Conservation (phyloP, 2,113 vertebrate genomes). For the Elanus axillaris region DNA sequence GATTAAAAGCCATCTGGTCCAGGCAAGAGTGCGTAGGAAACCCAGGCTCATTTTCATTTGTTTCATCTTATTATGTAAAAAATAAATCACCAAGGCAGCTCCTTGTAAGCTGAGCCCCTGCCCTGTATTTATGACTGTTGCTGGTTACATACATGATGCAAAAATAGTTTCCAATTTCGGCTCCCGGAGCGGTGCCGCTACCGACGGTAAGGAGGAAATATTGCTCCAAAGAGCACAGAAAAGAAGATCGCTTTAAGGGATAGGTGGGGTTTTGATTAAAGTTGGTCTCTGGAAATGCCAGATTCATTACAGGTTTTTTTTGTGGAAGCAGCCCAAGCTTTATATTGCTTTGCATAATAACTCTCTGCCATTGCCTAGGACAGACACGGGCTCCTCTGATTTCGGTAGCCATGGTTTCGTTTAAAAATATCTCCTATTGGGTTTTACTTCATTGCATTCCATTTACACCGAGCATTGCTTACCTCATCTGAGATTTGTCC, state of each 20-base stretch:
- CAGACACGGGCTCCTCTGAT: background rate
- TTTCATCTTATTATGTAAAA: background rate
- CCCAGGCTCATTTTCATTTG: background rate
- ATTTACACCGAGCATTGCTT: slow-evolving; percentile 35
- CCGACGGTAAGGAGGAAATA: background rate
- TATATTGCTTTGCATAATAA: background rate
- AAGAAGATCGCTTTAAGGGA: background rate
- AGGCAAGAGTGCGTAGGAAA: background rate
- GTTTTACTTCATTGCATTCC: background rate
- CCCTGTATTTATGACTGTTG: accelerated
- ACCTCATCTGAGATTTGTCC: slow-evolving; percentile 98
- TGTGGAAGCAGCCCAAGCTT: background rate
- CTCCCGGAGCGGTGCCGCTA: accelerated
- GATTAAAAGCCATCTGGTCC: background rate
- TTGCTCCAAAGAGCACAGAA: accelerated
- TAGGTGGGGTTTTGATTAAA: too few species aligned
- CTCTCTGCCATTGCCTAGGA: background rate
- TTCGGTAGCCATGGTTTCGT: background rate
- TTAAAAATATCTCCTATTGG: background rate
- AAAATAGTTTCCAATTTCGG: background rate
- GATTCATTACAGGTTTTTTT: background rate
- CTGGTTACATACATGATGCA: background rate
- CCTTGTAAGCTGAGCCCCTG: background rate
- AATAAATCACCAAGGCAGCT: background rate
- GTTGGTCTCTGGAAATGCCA: background rate